These are phyloP conservation scores for Sipha flava DNA, from an alignment of 1,140 invertebrate genomes.

Conservation along the genomic window DNA sequence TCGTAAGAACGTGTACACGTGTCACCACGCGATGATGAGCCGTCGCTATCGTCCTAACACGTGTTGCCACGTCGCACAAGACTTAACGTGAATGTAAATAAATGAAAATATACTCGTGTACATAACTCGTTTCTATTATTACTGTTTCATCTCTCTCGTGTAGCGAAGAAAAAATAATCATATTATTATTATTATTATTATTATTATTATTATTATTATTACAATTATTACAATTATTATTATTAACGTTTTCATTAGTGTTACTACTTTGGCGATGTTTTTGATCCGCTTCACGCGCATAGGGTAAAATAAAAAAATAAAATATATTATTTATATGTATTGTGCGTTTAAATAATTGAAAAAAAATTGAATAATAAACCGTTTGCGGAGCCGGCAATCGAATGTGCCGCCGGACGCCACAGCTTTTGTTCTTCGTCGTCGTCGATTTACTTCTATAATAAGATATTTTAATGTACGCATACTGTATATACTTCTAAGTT, in stretches of 20 bases:
- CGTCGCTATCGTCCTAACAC: too few relatives aligned
- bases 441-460: background rate
- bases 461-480: too few relatives aligned
- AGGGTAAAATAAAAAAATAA: too few relatives aligned
- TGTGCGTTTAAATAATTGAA: background rate
- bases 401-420: background rate
- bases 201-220: background rate
- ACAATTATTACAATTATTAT: background rate
- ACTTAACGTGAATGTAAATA: too few relatives aligned
- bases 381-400: background rate
- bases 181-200: background rate
- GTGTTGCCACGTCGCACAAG: too few relatives aligned
- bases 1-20: background rate
- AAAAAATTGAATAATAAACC: too few relatives aligned
- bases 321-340: background rate
- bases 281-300: background rate
- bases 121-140: too few relatives aligned
- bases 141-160: too few relatives aligned
- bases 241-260: background rate
- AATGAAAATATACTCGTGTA: too few relatives aligned
- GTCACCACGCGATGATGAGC: too few relatives aligned
- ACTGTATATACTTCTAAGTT: background rate
- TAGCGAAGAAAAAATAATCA: background rate
- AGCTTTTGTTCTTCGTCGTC: background rate
- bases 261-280: background rate